Base-by-base conservation (phyloP, 2,113 vertebrate genomes). In the Motacilla alba region DNA sequence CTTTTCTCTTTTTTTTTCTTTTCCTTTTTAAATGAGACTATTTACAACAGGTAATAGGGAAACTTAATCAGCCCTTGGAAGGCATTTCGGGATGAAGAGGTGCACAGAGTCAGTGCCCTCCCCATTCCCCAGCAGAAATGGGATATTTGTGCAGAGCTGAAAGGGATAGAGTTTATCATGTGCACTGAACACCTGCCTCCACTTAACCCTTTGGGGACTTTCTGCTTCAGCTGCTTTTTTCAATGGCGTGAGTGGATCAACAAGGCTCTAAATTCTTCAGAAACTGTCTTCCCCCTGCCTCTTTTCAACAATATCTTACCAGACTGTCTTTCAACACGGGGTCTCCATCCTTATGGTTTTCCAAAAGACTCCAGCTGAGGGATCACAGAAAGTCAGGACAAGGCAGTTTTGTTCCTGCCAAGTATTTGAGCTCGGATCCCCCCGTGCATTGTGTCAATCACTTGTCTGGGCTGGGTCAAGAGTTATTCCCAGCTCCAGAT, bases 221-320 rank as follows among this genome's bases (percentile, higher is more conserved):
- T 98, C 97, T 98, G 98, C 98, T 97, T 98, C 97, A 98, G 97
- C 97, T 98, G 95, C 89, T 96, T 97, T 95, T 98, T 98, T 98
- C 97, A 98, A 90, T 81, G 92, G 91, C 37, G 53, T 96, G 90
- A 94, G 87, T 6, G 91, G 89, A 97, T 97, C 96, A 96, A 89
- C 93, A 91, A 92, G 93, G 91, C 94, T 90, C 89, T 37, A 60
- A 94, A 95, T 94, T 96, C 97, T 89, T 92, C 94, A 96, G 84
- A 66, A 97, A 58, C 46, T 47, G 59, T 95, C 75, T 92, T 95
- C 83, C 88, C 56, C 72, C 75, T 80, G 80, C 72, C 58, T 83
- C 72, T 70, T 85, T 60, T 49, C 72, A 95, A 95, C 96, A 96
- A 93, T 96, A 97, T 98, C 98, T 96, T 91, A 96, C 81, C 96